Percentiles rank a stretch among this genome's conserved stretches.
Evolutionary conservation across 2,888 invertebrate genomes (phyloP).

Genomic region (Fragum whitleyi): DNA sequence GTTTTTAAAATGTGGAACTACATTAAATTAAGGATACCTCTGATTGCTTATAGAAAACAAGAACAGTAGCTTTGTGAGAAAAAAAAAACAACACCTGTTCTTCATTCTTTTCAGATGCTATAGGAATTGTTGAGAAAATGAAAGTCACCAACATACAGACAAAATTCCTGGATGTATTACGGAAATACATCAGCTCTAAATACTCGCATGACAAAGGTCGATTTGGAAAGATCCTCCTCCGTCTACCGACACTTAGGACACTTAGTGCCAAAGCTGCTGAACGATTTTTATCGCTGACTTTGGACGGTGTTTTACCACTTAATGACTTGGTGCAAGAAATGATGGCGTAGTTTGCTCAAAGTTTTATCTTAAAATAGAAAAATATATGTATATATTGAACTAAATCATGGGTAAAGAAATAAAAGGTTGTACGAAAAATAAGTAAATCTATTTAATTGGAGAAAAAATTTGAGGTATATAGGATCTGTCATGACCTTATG

Average conservation of each 20-base stretch:
- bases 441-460: not conserved
- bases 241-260: conserved; percentile 83
- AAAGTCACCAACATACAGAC: conserved; percentile 81
- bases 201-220: conserved; percentile 79
- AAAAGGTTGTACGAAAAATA: not conserved
- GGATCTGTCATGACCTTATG: no score
- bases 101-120: conserved; percentile 79
- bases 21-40: no score
- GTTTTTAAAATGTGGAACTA: no score
- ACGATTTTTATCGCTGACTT: conserved; percentile 81
- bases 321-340: conserved; percentile 84
- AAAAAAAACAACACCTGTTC: no score
- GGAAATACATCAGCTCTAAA: conserved; percentile 78
- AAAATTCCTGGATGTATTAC: conserved; percentile 81
- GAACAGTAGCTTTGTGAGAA: no score
- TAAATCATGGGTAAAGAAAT: no score
- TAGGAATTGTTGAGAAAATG: conserved; percentile 80
- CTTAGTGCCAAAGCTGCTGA: conserved; percentile 85
- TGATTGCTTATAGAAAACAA: no score
- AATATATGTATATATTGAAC: no score
- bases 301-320: conserved; percentile 83
- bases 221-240: conserved; percentile 83
- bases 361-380: no score
- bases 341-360: conserved; percentile 75
- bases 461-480: no score